phyloP scores from a whole-genome alignment of 2,888 invertebrate species.

The Chirona hameri region DNA sequence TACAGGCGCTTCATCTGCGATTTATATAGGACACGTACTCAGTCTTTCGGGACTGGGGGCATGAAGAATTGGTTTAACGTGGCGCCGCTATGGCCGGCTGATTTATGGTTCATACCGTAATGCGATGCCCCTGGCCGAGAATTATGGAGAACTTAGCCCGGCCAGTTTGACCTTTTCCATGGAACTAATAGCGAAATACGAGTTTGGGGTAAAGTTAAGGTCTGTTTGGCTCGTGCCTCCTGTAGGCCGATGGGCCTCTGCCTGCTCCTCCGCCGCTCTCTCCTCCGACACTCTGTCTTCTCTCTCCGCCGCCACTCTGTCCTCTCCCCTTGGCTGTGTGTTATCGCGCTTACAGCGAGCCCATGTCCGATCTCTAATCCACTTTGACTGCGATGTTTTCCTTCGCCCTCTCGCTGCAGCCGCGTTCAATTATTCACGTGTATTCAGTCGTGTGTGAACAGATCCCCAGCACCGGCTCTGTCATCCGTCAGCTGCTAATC shows the following conservation, averaged over 20 bases:
- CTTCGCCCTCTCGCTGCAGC: background rate
- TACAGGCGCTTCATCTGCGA: slow-evolving; percentile 13
- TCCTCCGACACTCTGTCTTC: background rate
- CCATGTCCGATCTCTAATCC: background rate
- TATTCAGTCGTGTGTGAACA: background rate
- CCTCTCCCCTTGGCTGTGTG: background rate
- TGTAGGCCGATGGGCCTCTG: background rate
- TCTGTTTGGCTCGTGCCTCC: background rate
- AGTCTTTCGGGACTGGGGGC: background rate
- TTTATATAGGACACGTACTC: slow-evolving; percentile 6
- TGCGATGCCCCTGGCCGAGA: slow-evolving; percentile 1
- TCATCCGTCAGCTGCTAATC: background rate
- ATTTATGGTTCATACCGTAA: background rate
- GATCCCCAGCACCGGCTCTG: background rate
- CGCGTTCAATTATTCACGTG: background rate
- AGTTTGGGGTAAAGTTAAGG: background rate
- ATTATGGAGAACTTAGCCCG: background rate
- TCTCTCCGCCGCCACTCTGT: background rate
- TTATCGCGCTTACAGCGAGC: background rate
- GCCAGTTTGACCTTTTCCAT: slow-evolving; percentile 13
- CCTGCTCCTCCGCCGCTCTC: background rate
- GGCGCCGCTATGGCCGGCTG: background rate
- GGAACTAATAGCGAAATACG: slow-evolving; percentile 1
- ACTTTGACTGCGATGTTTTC: slow-evolving; percentile 26
- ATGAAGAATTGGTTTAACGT: background rate